Conservation (phyloP, 1,140 invertebrate species). For the Maniola jurtina region DNA sequence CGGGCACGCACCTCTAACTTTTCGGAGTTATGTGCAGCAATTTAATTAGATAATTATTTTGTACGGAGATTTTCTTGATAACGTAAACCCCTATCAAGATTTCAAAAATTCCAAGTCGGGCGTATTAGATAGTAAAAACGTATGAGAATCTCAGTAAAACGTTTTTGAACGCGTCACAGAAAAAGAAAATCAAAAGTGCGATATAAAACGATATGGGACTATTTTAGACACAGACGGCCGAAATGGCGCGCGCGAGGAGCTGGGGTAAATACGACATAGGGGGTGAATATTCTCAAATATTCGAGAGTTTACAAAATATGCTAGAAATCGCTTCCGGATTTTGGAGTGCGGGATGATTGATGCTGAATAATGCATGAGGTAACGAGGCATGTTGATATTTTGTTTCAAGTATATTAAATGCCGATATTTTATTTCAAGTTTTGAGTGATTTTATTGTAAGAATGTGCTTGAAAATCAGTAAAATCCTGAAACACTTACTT, state of each 20-base stretch:
- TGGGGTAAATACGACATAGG: conserved; percentile 3
- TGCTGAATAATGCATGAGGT: conserved; percentile 4
- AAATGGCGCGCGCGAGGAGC: background rate
- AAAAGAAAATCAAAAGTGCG: background rate
- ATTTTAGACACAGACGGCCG: conserved; percentile 24
- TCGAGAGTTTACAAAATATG: conserved; percentile 34
- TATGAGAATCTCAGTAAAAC: background rate
- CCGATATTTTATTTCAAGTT: too few species aligned
- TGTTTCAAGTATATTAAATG: conserved; percentile 1
- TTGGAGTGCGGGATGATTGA: conserved; percentile 7
- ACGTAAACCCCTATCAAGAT: too few species aligned
- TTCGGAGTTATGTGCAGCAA: too few species aligned
- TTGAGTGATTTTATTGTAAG: too few species aligned
- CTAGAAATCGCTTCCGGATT: conserved; percentile 22
- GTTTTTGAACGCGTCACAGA: background rate
- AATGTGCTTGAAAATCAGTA: too few species aligned
- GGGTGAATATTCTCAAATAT: conserved; percentile 39
- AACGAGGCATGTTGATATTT: background rate
- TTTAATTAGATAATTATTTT: too few species aligned
- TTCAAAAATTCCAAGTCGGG: too few species aligned
- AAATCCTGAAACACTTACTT: too few species aligned
- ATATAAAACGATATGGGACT: background rate
- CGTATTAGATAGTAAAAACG: too few species aligned
- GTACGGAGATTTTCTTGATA: too few species aligned
- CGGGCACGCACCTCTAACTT: too few species aligned